Conservation (phyloP, 2,888 invertebrate species). For the Patella ulyssiponensis region DNA sequence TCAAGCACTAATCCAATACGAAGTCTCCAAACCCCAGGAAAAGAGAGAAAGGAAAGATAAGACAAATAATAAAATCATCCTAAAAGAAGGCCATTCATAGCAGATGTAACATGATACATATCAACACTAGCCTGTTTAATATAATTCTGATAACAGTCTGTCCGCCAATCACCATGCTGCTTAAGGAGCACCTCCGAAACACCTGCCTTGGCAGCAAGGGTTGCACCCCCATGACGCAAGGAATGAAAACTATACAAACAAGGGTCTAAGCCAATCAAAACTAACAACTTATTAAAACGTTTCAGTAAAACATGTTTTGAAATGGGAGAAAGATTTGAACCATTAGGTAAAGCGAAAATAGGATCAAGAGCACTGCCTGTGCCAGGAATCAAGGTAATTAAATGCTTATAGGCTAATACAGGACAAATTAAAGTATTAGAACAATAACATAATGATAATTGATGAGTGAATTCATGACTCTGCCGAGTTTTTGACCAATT, state of each 20-base stretch:
- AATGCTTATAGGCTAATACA: not conserved
- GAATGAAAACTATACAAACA: not conserved
- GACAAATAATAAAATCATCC: not conserved
- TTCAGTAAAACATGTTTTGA: not conserved
- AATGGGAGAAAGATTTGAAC: not conserved
- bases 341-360: not conserved
- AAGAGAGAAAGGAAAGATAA: not conserved
- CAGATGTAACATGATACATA: slow-evolving; percentile 6
- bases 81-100: not conserved
- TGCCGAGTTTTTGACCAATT: not conserved
- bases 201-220: not conserved
- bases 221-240: not conserved
- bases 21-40: not conserved
- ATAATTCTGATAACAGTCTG: not conserved
- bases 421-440: not conserved
- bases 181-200: not conserved
- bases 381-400: not conserved
- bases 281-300: not conserved
- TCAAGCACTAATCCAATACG: no score
- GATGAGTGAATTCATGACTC: not conserved
- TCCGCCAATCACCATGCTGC: not conserved
- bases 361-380: not conserved
- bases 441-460: slow-evolving; percentile 2
- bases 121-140: not conserved
- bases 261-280: not conserved